phyloP scores from a whole-genome alignment of 2,113 vertebrate species.

The Paedocypris sp. region DNA sequence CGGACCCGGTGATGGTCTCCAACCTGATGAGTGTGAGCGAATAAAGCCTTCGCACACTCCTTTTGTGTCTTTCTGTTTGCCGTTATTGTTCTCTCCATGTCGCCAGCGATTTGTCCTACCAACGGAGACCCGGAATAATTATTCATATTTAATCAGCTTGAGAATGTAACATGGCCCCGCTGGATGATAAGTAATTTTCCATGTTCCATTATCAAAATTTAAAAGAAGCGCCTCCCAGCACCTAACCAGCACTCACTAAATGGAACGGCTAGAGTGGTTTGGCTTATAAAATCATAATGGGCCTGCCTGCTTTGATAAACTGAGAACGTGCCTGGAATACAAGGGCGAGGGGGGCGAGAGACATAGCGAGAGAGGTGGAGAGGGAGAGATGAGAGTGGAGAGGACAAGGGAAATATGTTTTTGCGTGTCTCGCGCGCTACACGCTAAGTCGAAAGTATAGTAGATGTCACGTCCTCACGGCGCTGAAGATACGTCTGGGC shows the following conservation, averaged over 20 bases:
- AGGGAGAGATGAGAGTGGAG: not conserved
- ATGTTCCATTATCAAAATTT: slow-evolving; percentile 72
- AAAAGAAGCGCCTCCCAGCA: slow-evolving; percentile 50
- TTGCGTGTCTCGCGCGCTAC: too few species aligned
- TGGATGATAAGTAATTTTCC: slow-evolving; percentile 66
- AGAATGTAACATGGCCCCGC: slow-evolving; percentile 50
- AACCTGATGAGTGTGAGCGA: slow-evolving; percentile 8
- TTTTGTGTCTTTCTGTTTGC: slow-evolving; percentile 39
- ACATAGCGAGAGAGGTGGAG: not conserved
- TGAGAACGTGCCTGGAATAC: slow-evolving; percentile 46
- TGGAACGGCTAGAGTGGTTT: slow-evolving; percentile 64
- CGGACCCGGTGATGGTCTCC: slow-evolving; percentile 12
- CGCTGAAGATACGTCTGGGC: not conserved
- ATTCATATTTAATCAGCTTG: slow-evolving; percentile 68
- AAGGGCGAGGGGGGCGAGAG: slow-evolving; percentile 3
- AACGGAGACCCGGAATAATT: slow-evolving; percentile 58
- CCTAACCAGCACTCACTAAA: slow-evolving; percentile 54
- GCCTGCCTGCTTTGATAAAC: slow-evolving; percentile 66
- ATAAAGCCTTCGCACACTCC: slow-evolving; percentile 10
- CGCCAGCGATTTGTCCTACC: slow-evolving; percentile 59
- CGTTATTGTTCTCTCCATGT: slow-evolving; percentile 65
- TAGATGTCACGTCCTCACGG: not conserved
- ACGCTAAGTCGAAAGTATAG: not conserved
- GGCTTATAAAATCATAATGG: slow-evolving; percentile 71
- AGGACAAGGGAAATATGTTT: slow-evolving; percentile 6